A percentile compares a stretch with the other conserved stretches of the same genome.
Evolutionary conservation across 2,888 invertebrate species (phyloP).

Genomic region (Lasioglossum leucozonium): DNA sequence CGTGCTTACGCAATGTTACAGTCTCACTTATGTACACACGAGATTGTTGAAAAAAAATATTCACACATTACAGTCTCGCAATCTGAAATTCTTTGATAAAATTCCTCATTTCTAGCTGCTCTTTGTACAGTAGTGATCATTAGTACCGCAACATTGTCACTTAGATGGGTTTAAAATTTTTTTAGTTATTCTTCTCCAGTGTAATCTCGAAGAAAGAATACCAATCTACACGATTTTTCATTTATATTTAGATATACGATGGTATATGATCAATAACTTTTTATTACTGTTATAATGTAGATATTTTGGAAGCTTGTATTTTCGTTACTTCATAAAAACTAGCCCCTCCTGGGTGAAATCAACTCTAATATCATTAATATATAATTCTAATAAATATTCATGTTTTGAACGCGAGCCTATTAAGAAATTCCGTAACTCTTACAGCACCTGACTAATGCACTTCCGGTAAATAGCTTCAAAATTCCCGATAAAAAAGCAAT

Average conservation of each 20-base stretch:
- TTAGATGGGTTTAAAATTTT: not conserved
- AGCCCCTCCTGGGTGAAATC: too few relatives aligned
- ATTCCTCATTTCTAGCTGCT: not conserved
- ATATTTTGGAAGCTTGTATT: not conserved
- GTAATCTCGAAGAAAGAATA: too few relatives aligned
- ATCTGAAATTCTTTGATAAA: not conserved
- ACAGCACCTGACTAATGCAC: not conserved
- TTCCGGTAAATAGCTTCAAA: not conserved
- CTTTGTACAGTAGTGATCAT: not conserved
- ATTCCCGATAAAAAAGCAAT: not conserved
- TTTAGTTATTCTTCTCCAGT: too few relatives aligned
- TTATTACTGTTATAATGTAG: too few relatives aligned
- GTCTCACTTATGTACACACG: not conserved
- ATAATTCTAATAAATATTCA: not conserved
- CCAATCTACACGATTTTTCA: too few relatives aligned
- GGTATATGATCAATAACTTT: too few relatives aligned
- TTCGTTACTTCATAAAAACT: not conserved
- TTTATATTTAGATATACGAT: too few relatives aligned
- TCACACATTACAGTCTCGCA: not conserved
- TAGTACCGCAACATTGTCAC: not conserved
- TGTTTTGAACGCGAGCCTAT: not conserved
- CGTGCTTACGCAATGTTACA: conserved; percentile 46
- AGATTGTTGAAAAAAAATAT: not conserved
- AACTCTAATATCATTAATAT: too few relatives aligned
- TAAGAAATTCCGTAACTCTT: not conserved